Conservation (phyloP, 2,888 invertebrate species). For the Chromoteleia sp. region DNA sequence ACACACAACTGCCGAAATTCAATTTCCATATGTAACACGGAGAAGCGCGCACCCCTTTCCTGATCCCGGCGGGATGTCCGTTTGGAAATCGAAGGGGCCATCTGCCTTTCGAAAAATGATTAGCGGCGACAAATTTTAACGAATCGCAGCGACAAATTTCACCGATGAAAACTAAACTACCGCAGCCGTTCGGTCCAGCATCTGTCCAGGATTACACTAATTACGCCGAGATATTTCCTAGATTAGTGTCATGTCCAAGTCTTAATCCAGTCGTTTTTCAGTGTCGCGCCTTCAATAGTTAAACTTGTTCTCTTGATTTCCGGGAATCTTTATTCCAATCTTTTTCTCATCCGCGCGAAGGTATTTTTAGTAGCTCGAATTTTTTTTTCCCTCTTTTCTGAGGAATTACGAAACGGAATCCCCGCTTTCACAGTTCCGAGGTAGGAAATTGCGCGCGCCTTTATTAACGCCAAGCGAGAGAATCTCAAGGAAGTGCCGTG, state of each 20-base stretch:
- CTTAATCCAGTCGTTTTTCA: conserved; percentile 66
- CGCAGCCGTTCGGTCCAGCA: conserved; percentile 58
- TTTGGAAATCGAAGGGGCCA: conserved; percentile 69
- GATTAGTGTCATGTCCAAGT: conserved; percentile 70
- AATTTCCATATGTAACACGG: conserved; percentile 64
- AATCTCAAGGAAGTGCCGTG: conserved; percentile 73
- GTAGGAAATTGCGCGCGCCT: conserved; percentile 73
- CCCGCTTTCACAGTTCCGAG: conserved; percentile 69
- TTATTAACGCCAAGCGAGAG: conserved; percentile 73
- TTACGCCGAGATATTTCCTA: conserved; percentile 51
- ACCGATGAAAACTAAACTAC: conserved; percentile 38
- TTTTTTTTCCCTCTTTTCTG: conserved; percentile 50
- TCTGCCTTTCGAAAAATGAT: conserved; percentile 73
- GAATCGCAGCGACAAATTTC: conserved; percentile 30
- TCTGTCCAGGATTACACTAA: conserved; percentile 71
- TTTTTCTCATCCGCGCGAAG: conserved; percentile 59
- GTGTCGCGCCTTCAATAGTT: conserved; percentile 60
- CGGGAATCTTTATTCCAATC: conserved; percentile 71
- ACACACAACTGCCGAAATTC: conserved; percentile 63
- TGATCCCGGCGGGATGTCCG: conserved; percentile 73
- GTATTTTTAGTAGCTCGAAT: conserved; percentile 57
- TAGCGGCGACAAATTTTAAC: conserved; percentile 70
- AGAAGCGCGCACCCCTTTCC: conserved; percentile 60
- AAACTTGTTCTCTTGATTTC: conserved; percentile 65
- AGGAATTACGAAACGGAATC: conserved; percentile 69